A percentile compares a stretch with the other conserved stretches of the same genome.
Evolutionary conservation across 2,888 invertebrate species (phyloP).

Genomic region (Hanleya hanleyi): DNA sequence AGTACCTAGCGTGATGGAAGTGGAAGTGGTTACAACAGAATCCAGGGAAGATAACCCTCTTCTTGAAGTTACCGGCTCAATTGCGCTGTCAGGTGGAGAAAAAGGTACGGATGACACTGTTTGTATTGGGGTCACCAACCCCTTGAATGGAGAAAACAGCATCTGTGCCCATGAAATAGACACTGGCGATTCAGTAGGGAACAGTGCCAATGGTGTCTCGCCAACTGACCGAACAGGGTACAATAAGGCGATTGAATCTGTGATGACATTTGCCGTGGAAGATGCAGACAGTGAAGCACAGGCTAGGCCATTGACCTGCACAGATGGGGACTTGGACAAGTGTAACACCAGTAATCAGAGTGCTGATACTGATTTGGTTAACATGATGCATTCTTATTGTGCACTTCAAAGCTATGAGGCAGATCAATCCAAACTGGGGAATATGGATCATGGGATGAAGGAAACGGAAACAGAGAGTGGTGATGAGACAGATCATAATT

Average conservation of each 20-base stretch:
- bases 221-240: background rate
- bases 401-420: background rate
- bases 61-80: too few relatives aligned
- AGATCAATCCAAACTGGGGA: background rate
- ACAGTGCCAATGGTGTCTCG: background rate
- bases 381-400: background rate
- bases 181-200: too few relatives aligned
- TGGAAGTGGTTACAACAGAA: conserved; percentile 35
- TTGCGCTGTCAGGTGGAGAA: background rate
- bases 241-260: background rate
- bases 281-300: background rate
- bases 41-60: too few relatives aligned
- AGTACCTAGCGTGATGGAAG: conserved; percentile 51
- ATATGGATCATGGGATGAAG: background rate
- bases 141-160: background rate
- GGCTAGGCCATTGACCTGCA: too few relatives aligned
- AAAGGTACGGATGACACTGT: background rate
- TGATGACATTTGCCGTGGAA: background rate
- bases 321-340: too few relatives aligned
- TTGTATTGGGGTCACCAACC: background rate
- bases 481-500: background rate
- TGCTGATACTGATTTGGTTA: background rate
- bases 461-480: background rate
- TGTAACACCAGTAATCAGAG: too few relatives aligned
- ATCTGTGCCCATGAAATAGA: too few relatives aligned